Percentiles rank a stretch among this genome's conserved stretches.
phyloP scores from a whole-genome alignment of 2,113 vertebrate species.

The Vanacampus margaritifer region DNA sequence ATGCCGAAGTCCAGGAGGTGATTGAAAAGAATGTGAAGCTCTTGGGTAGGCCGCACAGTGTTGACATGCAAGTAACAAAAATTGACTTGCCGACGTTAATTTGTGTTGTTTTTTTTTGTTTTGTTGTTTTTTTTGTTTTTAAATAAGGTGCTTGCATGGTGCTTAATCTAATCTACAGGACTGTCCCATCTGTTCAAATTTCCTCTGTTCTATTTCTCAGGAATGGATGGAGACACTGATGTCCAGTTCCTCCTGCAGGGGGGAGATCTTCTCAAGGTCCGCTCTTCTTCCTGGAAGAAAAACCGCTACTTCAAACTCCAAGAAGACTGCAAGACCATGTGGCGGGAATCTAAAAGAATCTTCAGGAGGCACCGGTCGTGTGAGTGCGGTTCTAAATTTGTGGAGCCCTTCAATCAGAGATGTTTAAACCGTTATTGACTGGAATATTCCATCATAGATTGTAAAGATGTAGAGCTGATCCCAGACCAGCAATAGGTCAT shows the following conservation, averaged over 20 bases:
- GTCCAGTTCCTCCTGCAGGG: slow-evolving; percentile 88
- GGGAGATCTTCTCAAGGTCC: slow-evolving; percentile 87
- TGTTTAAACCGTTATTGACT: background rate
- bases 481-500: slow-evolving; percentile 9
- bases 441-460: background rate
- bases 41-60: slow-evolving; percentile 58
- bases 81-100: too few relatives aligned
- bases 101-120: too few relatives aligned
- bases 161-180: background rate
- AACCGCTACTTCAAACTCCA: slow-evolving; percentile 85
- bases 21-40: slow-evolving; percentile 49
- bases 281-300: slow-evolving; percentile 86
- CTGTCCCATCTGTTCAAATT: too few relatives aligned
- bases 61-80: background rate
- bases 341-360: slow-evolving; percentile 87
- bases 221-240: slow-evolving; percentile 83
- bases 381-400: slow-evolving; percentile 51
- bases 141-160: background rate
- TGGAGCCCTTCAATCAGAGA: background rate
- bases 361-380: slow-evolving; percentile 74
- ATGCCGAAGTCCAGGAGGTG: slow-evolving; percentile 26
- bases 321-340: slow-evolving; percentile 97
- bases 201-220: slow-evolving; percentile 52
- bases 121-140: too few relatives aligned
- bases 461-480: slow-evolving; percentile 1